Conservation (phyloP, 1,140 invertebrate genomes). For the Sycophaga agraensis region DNA sequence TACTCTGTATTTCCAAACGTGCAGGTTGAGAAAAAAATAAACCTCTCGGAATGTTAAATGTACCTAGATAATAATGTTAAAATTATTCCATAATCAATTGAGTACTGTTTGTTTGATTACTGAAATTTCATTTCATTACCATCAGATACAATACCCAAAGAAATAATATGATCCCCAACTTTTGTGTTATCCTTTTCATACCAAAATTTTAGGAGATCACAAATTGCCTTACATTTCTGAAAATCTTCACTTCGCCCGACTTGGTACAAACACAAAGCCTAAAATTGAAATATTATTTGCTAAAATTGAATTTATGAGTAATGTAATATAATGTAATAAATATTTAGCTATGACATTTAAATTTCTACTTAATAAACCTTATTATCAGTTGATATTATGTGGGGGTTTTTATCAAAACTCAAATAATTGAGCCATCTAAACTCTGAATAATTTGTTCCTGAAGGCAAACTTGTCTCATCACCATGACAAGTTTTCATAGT, state of each 20-base stretch:
- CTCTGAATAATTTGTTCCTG: slow-evolving; percentile 26
- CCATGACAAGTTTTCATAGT: no score
- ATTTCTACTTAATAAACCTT: slow-evolving; percentile 28
- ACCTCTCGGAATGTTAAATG: slow-evolving; percentile 34
- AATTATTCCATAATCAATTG: neutral
- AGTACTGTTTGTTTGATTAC: neutral
- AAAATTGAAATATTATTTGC: no score
- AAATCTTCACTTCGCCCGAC: slow-evolving; percentile 31
- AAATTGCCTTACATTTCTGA: slow-evolving; percentile 38
- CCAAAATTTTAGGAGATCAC: slow-evolving; percentile 38
- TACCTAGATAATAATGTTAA: slow-evolving; percentile 22
- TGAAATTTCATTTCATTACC: slow-evolving; percentile 22
- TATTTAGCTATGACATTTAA: neutral
- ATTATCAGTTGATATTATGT: neutral
- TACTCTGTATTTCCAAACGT: slow-evolving; percentile 25
- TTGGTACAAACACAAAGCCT: slow-evolving; percentile 28
- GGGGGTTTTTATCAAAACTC: slow-evolving; percentile 28
- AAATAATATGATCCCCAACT: slow-evolving; percentile 36
- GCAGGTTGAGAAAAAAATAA: slow-evolving; percentile 38
- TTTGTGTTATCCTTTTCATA: slow-evolving; percentile 14
- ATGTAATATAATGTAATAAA: no score
- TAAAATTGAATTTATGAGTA: no score
- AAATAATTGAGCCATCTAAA: slow-evolving; percentile 35
- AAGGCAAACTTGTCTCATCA: no score
- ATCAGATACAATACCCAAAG: slow-evolving; percentile 35